These are phyloP conservation scores for Characodon lateralis DNA, from an alignment of 2,797 vertebrate genomes.

Conservation along the genomic window DNA sequence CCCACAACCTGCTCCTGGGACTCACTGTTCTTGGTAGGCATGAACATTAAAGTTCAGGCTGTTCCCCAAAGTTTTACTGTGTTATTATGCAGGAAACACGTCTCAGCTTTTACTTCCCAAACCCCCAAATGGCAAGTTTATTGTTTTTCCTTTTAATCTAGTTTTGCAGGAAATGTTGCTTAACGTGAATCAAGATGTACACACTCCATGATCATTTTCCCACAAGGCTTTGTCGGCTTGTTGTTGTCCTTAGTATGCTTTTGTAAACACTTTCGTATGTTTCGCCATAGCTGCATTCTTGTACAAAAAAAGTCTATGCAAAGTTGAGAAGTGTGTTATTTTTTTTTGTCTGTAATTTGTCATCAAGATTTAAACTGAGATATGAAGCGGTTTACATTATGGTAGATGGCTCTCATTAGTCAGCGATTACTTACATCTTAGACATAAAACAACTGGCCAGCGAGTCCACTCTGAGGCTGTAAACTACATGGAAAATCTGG, in stretches of 20 bases:
- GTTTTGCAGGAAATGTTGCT: conserved; percentile 18
- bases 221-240: conserved; percentile 25
- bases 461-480: background rate
- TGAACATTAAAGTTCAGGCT: background rate
- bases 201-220: conserved; percentile 27
- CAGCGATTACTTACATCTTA: conserved; percentile 22
- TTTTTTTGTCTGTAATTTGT: conserved; percentile 56
- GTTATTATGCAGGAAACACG: conserved; percentile 2
- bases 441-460: conserved; percentile 27
- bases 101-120: background rate
- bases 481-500: conserved; percentile 7
- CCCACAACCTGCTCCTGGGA: conserved; percentile 78
- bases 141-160: background rate
- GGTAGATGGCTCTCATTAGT: conserved; percentile 44
- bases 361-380: conserved; percentile 49
- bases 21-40: conserved; percentile 79
- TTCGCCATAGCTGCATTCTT: conserved; percentile 33
- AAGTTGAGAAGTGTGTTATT: conserved; percentile 37
- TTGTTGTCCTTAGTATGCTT: conserved; percentile 43
- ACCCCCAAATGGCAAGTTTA: background rate
- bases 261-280: conserved; percentile 58
- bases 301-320: conserved; percentile 15
- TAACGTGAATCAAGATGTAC: conserved; percentile 12
- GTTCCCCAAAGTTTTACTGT: background rate
- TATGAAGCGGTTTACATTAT: conserved; percentile 52